A percentile compares a stretch with the other conserved stretches of the same genome.
These are phyloP conservation scores for Synchiropus splendidus DNA, from an alignment of 2,113 vertebrate genomes.

Conservation along the genomic window DNA sequence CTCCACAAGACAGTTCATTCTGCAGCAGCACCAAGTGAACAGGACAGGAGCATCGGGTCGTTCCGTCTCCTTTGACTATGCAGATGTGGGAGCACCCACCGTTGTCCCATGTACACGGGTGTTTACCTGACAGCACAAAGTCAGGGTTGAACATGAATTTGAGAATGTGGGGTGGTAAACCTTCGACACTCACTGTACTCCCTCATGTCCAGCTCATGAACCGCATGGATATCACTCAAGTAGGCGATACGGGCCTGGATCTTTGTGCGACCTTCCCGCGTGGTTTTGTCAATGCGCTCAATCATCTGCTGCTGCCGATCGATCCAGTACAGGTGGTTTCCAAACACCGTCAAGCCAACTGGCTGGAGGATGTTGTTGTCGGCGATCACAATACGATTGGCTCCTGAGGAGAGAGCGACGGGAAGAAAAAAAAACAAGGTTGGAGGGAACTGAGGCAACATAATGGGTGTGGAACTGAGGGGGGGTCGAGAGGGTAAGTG, in stretches of 20 bases:
- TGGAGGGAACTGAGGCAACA: slow-evolving; percentile 36
- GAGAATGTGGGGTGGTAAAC: not conserved
- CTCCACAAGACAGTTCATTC: slow-evolving; percentile 92
- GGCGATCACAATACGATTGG: slow-evolving; percentile 86
- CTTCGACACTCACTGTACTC: slow-evolving; percentile 82
- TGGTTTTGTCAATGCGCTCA: slow-evolving; percentile 89
- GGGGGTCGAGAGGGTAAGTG: slow-evolving; percentile 15
- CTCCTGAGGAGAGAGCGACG: slow-evolving; percentile 62
- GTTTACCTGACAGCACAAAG: slow-evolving; percentile 67
- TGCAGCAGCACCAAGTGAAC: slow-evolving; percentile 90
- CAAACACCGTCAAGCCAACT: slow-evolving; percentile 88
- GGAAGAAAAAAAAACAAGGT: slow-evolving; percentile 20
- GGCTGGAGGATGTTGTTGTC: slow-evolving; percentile 97
- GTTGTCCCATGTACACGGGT: slow-evolving; percentile 90
- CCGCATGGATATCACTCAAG: slow-evolving; percentile 93
- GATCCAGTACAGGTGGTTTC: slow-evolving; percentile 94
- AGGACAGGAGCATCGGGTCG: slow-evolving; percentile 90
- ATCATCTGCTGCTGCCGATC: slow-evolving; percentile 98
- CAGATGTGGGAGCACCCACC: slow-evolving; percentile 97
- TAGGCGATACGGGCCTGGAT: slow-evolving; percentile 91
- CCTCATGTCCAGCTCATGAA: slow-evolving; percentile 80
- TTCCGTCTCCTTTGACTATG: slow-evolving; percentile 91
- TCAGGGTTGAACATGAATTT: not conserved
- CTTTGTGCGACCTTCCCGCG: slow-evolving; percentile 86
- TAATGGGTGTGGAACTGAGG: slow-evolving; percentile 37